These are phyloP conservation scores for Helicolenus hilgendorfi DNA, from an alignment of 2,797 vertebrate genomes.

Conservation along the genomic window DNA sequence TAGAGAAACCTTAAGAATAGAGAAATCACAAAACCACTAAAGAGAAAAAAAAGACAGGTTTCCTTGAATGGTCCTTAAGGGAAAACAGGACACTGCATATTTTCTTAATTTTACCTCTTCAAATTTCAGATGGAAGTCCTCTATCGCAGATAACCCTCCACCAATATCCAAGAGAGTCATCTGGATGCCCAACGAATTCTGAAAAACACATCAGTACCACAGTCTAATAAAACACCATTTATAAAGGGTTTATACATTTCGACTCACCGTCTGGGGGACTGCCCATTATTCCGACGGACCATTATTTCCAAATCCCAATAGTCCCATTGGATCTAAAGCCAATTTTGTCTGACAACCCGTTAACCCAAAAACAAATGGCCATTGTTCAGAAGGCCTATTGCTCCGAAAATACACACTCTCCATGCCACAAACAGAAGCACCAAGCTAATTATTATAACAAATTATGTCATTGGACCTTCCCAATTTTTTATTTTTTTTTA, in stretches of 20 bases:
- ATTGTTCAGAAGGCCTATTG: not conserved
- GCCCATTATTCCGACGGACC: not conserved
- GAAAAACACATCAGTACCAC: not conserved
- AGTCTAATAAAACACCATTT: not conserved
- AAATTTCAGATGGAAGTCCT: slow-evolving; percentile 75
- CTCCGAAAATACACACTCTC: no score
- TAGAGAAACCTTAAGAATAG: not conserved
- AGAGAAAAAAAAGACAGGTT: no score
- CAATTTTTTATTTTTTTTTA: no score
- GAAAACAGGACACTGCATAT: not conserved
- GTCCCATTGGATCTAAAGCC: not conserved
- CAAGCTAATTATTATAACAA: not conserved
- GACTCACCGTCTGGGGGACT: not conserved
- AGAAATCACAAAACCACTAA: not conserved
- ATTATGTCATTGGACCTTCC: no score
- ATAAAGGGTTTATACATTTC: not conserved
- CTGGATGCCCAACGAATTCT: slow-evolving; percentile 80
- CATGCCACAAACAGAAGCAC: not conserved
- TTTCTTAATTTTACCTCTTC: slow-evolving; percentile 83
- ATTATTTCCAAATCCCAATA: not conserved
- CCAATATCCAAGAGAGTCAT: slow-evolving; percentile 90
- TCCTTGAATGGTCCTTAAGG: no score
- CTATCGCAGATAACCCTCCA: slow-evolving; percentile 84
- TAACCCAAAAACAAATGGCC: not conserved
- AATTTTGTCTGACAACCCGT: not conserved